Base-by-base conservation (phyloP, 2,113 vertebrate species). In the Tyrannus savana region DNA sequence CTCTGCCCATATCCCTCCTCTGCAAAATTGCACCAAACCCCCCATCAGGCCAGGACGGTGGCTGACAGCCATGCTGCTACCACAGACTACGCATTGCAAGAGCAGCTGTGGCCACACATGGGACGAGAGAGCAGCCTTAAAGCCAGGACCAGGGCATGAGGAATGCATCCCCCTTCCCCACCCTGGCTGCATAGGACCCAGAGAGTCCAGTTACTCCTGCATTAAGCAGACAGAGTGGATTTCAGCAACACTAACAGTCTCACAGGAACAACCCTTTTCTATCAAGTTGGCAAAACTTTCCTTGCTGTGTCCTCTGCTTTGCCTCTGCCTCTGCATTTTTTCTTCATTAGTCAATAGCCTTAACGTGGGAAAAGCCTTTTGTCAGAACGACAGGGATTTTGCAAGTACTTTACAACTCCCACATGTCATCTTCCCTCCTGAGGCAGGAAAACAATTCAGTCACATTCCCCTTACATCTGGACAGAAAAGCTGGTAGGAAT, bases 331-430 rank as follows among this genome's bases (percentile, higher is more conserved):
- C 44, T 55, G 55, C 68, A 94, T 95, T 94, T 92, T 94, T 96
- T 21, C 19, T 77, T 86, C 35, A 28, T 94, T 86, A 93, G 59
- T 42, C 69, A 92, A 93, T 14, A 94, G 41, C 23, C 46, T 23
- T 55, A 83, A 80, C 3, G 14, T 84, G 87, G 92, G 92, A 94
- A 96, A 97, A 95, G 50, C 47, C 87, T 92, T 91, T 80, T 5
- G 24, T 90, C 79, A 95, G 82, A 85, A 22, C 2, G 5, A 80
- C 62, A 63, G 72, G 44, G 89, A 94, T 90, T 94, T 93, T 94
- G 75, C 87, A 93, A 95, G 85, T 17, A 21, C 81, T 93, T 69
- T 69, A 82, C 84, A 73, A 62, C 58, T 95, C 94, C 81, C 90
- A 89, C 73, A 72, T 35, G 68, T 90, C 66, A 69, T 75, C 42